A percentile compares a stretch with the other conserved stretches of the same genome.
These are phyloP conservation scores for Subacronicta megacephala DNA, from an alignment of 2,888 invertebrate genomes.

Conservation along the genomic window DNA sequence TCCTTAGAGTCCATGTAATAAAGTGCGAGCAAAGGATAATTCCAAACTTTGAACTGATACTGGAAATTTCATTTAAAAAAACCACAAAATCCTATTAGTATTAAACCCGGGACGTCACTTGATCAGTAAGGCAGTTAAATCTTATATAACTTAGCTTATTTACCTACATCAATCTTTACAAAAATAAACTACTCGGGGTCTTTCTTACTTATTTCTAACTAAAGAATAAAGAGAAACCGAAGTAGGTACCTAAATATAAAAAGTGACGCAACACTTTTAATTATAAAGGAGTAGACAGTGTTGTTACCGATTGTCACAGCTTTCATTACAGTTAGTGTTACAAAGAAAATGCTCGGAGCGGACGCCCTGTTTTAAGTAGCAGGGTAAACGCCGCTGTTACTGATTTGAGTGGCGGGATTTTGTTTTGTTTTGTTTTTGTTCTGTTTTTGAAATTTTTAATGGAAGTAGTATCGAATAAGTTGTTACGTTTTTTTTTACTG, in stretches of 20 bases:
- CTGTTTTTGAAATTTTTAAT: not conserved
- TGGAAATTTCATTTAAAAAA: too few species aligned
- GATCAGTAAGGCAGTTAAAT: too few species aligned
- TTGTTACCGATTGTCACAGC: slow-evolving; percentile 49
- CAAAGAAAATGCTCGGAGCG: slow-evolving; percentile 55
- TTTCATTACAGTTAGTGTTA: slow-evolving; percentile 60
- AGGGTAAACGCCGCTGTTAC: slow-evolving; percentile 51
- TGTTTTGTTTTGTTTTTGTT: slow-evolving; percentile 32
- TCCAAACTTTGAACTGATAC: too few species aligned
- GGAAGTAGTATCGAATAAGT: not conserved
- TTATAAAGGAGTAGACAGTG: slow-evolving; percentile 51
- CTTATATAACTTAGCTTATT: too few species aligned
- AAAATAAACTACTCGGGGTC: too few species aligned
- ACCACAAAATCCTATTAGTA: too few species aligned
- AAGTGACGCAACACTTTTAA: slow-evolving; percentile 51
- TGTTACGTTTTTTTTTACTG: not conserved
- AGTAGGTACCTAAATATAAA: slow-evolving; percentile 18
- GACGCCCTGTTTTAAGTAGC: slow-evolving; percentile 52
- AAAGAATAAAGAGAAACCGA: slow-evolving; percentile 19
- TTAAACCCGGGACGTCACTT: too few species aligned
- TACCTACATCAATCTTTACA: too few species aligned
- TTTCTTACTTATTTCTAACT: not conserved
- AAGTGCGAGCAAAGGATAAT: too few species aligned
- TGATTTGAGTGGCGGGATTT: slow-evolving; percentile 48
- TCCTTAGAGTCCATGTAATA: too few species aligned